Percentiles rank a stretch among this genome's conserved stretches.
phyloP scores from a whole-genome alignment of 2,113 vertebrate species.

The Casuarius casuarius region DNA sequence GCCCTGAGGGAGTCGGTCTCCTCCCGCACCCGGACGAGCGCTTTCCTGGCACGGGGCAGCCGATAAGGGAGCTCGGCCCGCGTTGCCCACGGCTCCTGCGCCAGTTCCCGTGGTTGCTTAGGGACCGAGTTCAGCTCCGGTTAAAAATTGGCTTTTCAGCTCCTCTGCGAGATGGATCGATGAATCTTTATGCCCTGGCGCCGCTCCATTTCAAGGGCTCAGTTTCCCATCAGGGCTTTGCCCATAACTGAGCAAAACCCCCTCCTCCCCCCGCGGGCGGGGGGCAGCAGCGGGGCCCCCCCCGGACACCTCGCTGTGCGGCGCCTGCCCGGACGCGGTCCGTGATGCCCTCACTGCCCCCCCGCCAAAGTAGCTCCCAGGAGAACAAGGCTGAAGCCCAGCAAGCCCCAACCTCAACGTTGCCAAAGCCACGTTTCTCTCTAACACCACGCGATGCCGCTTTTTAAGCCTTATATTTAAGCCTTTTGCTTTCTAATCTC shows the following conservation, averaged over 20 bases:
- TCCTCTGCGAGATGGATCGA: neutral
- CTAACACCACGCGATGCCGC: accelerated
- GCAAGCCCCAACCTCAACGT: neutral
- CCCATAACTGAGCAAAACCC: neutral
- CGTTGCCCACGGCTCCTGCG: neutral
- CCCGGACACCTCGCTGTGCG: no score
- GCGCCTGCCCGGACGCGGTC: no score
- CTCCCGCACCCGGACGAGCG: no score
- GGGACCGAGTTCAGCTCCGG: neutral
- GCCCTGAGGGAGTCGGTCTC: neutral
- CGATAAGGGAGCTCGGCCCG: neutral
- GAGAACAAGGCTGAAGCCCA: accelerated
- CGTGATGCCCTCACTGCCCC: no score
- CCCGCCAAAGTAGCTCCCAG: accelerated
- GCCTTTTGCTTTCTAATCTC: neutral
- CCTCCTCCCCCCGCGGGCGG: neutral
- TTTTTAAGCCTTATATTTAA: accelerated
- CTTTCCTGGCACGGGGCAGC: no score
- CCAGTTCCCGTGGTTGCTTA: neutral
- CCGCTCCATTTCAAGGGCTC: neutral
- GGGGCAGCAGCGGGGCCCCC: no score
- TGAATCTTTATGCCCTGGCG: neutral
- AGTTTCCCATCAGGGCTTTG: no score
- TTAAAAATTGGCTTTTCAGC: neutral
- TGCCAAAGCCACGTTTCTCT: accelerated